Conservation (phyloP, 2,888 invertebrate genomes). For the Eurytoma adleriae region DNA sequence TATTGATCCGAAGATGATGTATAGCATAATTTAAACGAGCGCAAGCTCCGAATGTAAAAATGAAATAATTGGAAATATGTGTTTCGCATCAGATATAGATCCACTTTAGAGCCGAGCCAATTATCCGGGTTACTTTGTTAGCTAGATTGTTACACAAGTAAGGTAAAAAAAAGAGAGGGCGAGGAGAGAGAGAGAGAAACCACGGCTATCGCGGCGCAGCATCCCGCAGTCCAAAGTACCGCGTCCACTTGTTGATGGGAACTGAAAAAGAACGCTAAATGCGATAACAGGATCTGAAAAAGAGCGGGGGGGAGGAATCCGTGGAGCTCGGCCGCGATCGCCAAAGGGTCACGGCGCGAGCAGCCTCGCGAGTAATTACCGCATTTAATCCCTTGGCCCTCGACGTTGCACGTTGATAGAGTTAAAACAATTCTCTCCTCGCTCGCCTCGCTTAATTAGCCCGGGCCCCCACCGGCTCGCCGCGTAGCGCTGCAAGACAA, state of each 20-base stretch:
- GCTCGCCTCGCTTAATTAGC: constrained; percentile 36
- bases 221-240: not conserved
- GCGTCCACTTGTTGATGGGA: constrained; percentile 2
- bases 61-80: too few relatives aligned
- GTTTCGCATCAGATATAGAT: too few relatives aligned
- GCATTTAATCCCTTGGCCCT: constrained; percentile 47
- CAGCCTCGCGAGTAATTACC: constrained; percentile 32
- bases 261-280: not conserved
- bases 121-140: too few relatives aligned
- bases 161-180: too few relatives aligned
- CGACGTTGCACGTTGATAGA: constrained; percentile 23
- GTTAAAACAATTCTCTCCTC: constrained; percentile 33
- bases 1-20: too few relatives aligned
- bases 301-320: not conserved
- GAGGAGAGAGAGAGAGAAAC: too few relatives aligned
- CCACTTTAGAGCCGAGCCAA: too few relatives aligned
- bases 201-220: too few relatives aligned
- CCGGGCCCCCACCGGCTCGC: not conserved
- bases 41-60: not conserved
- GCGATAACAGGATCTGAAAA: constrained; percentile 1
- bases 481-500: too few relatives aligned
- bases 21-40: too few relatives aligned
- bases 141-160: too few relatives aligned
- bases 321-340: not conserved
- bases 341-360: not conserved